phyloP scores from a whole-genome alignment of 1,140 invertebrate species.

The honey bee (Apis mellifera) region DNA sequence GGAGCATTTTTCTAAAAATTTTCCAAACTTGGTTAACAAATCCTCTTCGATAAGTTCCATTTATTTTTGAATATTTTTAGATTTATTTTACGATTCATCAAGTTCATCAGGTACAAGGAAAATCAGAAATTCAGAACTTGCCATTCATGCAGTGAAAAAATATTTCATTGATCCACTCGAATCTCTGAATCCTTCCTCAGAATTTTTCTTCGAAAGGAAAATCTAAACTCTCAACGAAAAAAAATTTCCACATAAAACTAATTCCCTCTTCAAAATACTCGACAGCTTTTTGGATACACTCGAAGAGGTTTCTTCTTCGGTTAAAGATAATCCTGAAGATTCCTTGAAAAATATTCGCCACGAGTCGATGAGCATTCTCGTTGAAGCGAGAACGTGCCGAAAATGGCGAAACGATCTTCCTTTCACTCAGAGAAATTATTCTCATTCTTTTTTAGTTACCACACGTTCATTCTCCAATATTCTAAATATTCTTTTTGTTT shows the following conservation, averaged over 20 bases:
- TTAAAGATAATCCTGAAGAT: neutral
- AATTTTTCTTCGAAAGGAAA: neutral
- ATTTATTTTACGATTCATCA: no score
- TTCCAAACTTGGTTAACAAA: no score
- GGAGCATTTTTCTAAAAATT: no score
- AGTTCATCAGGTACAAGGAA: no score
- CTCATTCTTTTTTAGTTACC: neutral
- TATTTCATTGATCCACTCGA: no score
- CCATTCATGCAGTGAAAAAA: no score
- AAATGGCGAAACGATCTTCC: slow-evolving; percentile 20
- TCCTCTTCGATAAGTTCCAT: no score
- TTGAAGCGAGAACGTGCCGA: slow-evolving; percentile 22
- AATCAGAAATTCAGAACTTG: no score
- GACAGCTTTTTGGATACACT: slow-evolving; percentile 11
- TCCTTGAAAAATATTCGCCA: neutral
- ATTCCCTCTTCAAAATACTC: neutral
- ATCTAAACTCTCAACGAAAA: no score
- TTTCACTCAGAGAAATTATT: slow-evolving; percentile 13
- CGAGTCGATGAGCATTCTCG: neutral
- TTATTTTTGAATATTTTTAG: no score
- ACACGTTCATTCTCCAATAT: neutral
- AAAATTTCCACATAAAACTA: neutral
- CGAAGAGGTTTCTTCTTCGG: neutral
- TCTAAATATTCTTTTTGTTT: neutral
- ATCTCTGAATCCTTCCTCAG: no score